These are phyloP conservation scores for Erythrocercus mccallii DNA, from an alignment of 2,113 vertebrate species.

Conservation along the genomic window DNA sequence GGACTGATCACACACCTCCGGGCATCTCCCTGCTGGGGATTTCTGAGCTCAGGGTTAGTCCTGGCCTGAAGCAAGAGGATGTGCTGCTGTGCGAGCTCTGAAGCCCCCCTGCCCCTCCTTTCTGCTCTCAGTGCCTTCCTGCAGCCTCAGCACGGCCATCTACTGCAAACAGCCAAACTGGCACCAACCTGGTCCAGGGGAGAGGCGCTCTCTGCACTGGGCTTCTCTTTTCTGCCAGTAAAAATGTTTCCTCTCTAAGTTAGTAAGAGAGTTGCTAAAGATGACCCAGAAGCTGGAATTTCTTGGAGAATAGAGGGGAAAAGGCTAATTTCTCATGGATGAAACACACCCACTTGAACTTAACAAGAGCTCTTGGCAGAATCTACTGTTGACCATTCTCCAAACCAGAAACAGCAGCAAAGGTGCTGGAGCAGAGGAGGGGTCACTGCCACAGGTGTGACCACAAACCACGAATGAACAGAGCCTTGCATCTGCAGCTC, in stretches of 20 bases:
- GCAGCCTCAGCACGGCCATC: not conserved
- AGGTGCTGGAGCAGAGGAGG: not conserved
- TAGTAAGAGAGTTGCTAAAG: conserved; percentile 14
- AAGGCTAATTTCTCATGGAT: not conserved
- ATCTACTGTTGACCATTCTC: not conserved
- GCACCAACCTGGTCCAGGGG: conserved; percentile 22
- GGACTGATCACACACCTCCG: not conserved
- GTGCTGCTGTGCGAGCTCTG: not conserved
- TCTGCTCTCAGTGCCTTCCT: not conserved
- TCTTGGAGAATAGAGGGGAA: conserved; percentile 4
- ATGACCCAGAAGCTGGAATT: conserved; percentile 26
- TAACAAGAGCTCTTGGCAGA: not conserved
- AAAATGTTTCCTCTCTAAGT: conserved; percentile 20
- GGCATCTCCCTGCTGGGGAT: not conserved
- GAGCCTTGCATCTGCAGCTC: not conserved
- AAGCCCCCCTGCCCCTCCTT: not conserved
- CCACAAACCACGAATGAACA: not conserved
- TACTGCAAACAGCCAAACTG: not conserved
- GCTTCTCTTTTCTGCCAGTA: not conserved
- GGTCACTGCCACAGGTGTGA: not conserved
- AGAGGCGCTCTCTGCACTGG: not conserved
- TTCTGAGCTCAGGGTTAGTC: not conserved
- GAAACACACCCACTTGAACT: not conserved
- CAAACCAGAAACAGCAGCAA: not conserved
- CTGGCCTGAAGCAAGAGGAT: not conserved